phyloP scores from a whole-genome alignment of 2,797 vertebrate genomes.

The Hirundo rustica region DNA sequence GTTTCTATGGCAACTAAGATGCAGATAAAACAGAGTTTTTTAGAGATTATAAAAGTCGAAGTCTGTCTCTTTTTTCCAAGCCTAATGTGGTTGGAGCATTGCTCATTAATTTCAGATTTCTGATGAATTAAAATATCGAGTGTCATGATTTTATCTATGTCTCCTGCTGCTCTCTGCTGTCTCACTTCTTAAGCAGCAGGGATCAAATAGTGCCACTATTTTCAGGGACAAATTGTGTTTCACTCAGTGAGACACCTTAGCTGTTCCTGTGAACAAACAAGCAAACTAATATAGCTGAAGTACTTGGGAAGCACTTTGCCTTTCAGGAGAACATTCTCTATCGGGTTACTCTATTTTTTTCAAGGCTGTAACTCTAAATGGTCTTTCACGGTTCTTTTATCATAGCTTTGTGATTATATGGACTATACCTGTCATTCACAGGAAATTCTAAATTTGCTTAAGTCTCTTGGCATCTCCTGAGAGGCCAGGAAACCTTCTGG shows the following conservation, averaged over 20 bases:
- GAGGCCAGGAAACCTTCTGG: not conserved
- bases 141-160: not conserved
- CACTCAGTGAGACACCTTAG: not conserved
- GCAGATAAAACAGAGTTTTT: slow-evolving; percentile 38
- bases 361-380: not conserved
- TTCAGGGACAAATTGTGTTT: not conserved
- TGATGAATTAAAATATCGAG: slow-evolving; percentile 13
- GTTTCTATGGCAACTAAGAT: not conserved
- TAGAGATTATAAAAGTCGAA: slow-evolving; percentile 28
- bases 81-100: not conserved
- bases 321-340: not conserved
- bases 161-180: slow-evolving; percentile 23
- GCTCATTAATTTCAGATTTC: slow-evolving; percentile 24
- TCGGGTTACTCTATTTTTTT: not conserved
- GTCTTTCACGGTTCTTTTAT: not conserved
- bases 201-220: not conserved
- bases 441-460: not conserved
- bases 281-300: not conserved
- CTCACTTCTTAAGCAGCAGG: slow-evolving; percentile 11
- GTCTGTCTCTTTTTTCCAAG: slow-evolving; percentile 30
- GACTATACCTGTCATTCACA: not conserved
- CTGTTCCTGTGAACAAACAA: not conserved
- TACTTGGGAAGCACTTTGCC: not conserved
- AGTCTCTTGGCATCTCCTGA: not conserved
- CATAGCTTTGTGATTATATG: not conserved